Conservation (phyloP, 2,113 vertebrate genomes). For the Heptranchias perlo region DNA sequence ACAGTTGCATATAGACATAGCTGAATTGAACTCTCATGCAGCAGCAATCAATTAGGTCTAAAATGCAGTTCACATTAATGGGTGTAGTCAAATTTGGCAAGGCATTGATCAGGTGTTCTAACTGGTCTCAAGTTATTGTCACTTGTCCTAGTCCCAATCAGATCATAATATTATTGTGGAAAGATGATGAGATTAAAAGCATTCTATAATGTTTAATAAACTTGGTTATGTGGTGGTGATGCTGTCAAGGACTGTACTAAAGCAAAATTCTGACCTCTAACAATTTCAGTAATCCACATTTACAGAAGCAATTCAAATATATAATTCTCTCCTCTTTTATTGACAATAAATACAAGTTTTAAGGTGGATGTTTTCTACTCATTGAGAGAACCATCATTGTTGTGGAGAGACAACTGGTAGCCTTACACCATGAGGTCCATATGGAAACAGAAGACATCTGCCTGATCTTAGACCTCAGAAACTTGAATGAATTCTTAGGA, state of each 20-base stretch:
- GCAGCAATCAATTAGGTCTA: neutral
- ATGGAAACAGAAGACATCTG: neutral
- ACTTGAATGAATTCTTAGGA: neutral
- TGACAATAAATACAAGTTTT: neutral
- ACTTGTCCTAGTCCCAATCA: neutral
- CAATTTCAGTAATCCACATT: neutral
- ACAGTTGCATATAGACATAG: neutral
- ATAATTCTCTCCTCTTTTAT: neutral
- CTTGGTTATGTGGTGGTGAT: neutral
- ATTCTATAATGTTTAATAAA: neutral
- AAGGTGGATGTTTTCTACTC: neutral
- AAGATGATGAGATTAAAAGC: neutral
- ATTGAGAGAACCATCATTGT: neutral
- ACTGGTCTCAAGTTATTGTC: constrained; percentile 2
- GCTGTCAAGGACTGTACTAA: neutral
- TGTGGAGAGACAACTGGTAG: neutral
- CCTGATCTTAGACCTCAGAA: neutral
- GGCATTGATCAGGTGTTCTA: neutral
- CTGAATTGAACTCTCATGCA: neutral
- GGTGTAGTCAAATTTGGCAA: neutral
- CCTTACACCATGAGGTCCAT: neutral
- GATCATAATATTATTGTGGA: no score
- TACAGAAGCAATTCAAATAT: neutral
- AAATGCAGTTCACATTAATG: neutral
- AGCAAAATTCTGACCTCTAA: neutral